Evolutionary conservation across 2,113 vertebrate genomes (phyloP), one percentile per base, ranked within the genome.

Genomic region (Rafetus swinhoei): DNA sequence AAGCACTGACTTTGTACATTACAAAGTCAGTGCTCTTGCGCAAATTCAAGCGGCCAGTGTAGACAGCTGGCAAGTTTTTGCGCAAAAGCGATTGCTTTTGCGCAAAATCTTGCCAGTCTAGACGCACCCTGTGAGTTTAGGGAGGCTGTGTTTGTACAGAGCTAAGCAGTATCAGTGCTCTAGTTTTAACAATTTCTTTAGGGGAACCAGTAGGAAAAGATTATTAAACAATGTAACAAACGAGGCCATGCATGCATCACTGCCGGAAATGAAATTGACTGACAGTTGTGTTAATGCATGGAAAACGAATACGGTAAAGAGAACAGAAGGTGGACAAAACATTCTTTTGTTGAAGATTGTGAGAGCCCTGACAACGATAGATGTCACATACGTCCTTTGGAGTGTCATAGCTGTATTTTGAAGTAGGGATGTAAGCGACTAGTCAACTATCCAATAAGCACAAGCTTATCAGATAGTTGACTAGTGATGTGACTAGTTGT

Each of bases 351-450:
- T 89, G 84, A 90, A 87, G 22, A 50, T 29, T 50, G 59, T 32
- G 90, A 93, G 84, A 95, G 93, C 50, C 79, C 81, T 93, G 83
- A 90, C 93, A 95, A 88, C 85, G 84, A 35, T n/a, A 82, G 91
- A 85, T 93, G 88, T 90, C 96, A 94, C 18, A 86, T 57, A 65
- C 1, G 89, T 52, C 81, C 85, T 97, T 92, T 94, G 87, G 90
- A 94, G 93, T 76, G 90, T 88, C 53, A 27, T 55, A 69, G 87
- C 45, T 45, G 45, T 45, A 45, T 45, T 45, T 45, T 45, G 45
- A 45, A 45, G 45, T 45, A 45, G 45, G 45, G 45, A 82, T 74
- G 88, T 54, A 54, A 54, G 53, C 10, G 45, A 45, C 45, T 45
- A 45, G 4, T 45, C 45, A 45, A 45, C 45, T 45, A 45, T 45